phyloP scores from a whole-genome alignment of 1,140 invertebrate genomes.

The Pectinophora gossypiella region DNA sequence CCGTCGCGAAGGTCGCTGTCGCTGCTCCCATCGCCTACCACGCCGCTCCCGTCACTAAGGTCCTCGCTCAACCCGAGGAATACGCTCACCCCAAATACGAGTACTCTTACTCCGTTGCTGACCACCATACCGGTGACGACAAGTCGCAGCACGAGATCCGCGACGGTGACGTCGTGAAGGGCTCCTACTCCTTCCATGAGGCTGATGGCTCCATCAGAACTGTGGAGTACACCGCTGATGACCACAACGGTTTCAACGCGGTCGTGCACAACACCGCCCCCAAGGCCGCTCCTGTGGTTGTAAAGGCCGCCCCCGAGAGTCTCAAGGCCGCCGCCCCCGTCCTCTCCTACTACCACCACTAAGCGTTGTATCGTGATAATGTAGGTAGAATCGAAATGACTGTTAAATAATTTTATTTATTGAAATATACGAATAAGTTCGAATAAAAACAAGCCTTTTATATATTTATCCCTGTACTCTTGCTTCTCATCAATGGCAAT shows the following conservation, averaged over 20 bases:
- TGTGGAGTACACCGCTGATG: conserved; percentile 74
- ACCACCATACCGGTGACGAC: conserved; percentile 70
- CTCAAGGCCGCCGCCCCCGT: conserved; percentile 8
- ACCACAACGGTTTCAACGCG: conserved; percentile 76
- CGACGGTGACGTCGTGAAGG: conserved; percentile 72
- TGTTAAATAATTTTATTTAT: conserved; percentile 9
- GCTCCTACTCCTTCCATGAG: conserved; percentile 73
- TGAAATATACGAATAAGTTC: conserved; percentile 10
- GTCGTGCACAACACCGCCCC: conserved; percentile 75
- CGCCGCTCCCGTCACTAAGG: conserved; percentile 6
- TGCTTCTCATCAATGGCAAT: too few species aligned
- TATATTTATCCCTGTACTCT: too few species aligned
- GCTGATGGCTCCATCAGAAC: conserved; percentile 74
- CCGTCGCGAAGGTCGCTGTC: too few species aligned
- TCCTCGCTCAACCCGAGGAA: background rate
- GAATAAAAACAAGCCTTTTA: too few species aligned
- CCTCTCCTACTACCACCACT: conserved; percentile 6
- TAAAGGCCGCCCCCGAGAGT: conserved; percentile 1
- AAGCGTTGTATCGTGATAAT: too few species aligned
- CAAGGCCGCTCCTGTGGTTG: conserved; percentile 4
- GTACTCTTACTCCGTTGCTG: conserved; percentile 71
- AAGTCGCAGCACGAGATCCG: conserved; percentile 73
- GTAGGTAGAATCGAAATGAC: background rate
- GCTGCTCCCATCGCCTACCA: too few species aligned
- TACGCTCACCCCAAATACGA: conserved; percentile 69